Evolutionary conservation across 2,888 invertebrate species (phyloP).

Genomic region (Apomyelois bistriatella): DNA sequence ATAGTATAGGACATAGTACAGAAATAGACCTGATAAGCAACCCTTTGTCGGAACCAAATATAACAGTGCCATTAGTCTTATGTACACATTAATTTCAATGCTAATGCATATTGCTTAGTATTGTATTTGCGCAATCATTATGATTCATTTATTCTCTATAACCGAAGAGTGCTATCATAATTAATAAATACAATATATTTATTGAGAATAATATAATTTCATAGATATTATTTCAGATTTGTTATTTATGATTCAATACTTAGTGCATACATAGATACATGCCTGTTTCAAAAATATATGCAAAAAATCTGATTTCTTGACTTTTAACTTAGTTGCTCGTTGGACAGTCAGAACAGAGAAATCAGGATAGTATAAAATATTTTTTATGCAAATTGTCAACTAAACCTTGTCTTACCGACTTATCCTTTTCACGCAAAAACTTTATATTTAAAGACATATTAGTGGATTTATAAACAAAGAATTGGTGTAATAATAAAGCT

Average conservation of each 20-base stretch:
- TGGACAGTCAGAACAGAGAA: too few relatives aligned
- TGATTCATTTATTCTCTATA: background rate
- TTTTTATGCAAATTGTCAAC: too few relatives aligned
- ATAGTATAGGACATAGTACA: constrained; percentile 31
- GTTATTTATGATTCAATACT: too few relatives aligned
- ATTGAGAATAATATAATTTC: too few relatives aligned
- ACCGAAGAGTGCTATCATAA: background rate
- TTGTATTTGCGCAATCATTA: background rate
- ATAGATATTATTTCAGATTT: too few relatives aligned
- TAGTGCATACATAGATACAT: too few relatives aligned
- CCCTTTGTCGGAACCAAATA: constrained; percentile 13
- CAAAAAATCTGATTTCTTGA: too few relatives aligned
- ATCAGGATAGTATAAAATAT: too few relatives aligned
- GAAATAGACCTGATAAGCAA: background rate
- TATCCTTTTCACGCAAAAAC: background rate
- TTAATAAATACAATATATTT: too few relatives aligned
- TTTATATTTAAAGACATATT: background rate
- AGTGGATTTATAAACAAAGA: constrained; percentile 9
- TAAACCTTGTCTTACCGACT: background rate
- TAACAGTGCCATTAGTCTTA: constrained; percentile 8
- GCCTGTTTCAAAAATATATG: too few relatives aligned
- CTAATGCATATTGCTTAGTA: background rate
- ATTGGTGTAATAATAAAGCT: constrained; percentile 35
- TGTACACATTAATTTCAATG: background rate
- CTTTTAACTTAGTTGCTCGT: too few relatives aligned